Evolutionary conservation across 2,888 invertebrate genomes (phyloP).

Genomic region (Gandaritis pyraliata): DNA sequence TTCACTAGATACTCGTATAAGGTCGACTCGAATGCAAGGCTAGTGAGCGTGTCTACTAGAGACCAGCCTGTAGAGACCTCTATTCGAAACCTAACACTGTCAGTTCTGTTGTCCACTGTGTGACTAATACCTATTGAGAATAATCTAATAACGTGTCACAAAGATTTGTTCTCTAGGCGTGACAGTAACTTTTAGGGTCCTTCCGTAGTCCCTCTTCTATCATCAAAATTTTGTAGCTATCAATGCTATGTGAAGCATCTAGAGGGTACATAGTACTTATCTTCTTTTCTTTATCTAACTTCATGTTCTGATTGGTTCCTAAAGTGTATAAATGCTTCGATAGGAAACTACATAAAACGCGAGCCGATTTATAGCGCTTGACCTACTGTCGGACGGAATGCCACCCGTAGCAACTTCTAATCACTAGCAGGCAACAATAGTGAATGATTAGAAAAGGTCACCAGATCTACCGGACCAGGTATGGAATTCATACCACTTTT

Average conservation of each 20-base stretch:
- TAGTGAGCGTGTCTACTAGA: constrained; percentile 44
- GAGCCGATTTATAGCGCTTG: background rate
- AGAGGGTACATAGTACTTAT: too few relatives aligned
- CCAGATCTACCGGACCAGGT: constrained; percentile 9
- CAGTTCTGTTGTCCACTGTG: constrained; percentile 6
- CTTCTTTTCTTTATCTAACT: too few relatives aligned
- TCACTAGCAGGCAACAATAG: constrained; percentile 5
- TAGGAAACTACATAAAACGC: too few relatives aligned
- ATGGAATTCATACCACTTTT: background rate
- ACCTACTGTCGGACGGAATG: constrained; percentile 5
- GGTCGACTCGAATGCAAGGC: constrained; percentile 75
- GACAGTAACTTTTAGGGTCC: background rate
- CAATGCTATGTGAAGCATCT: too few relatives aligned
- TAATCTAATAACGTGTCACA: background rate
- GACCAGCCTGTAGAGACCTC: constrained; percentile 24
- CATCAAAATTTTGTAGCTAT: too few relatives aligned
- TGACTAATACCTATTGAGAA: background rate
- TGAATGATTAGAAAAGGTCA: constrained; percentile 7
- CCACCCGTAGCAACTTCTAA: background rate
- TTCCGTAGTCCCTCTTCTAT: background rate
- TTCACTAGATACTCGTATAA: constrained; percentile 78
- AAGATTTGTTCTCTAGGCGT: background rate
- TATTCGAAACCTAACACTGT: constrained; percentile 18
- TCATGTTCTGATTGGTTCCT: too few relatives aligned
- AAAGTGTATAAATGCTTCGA: too few relatives aligned